These are phyloP conservation scores for Protodeltote pygarga DNA, from an alignment of 2,888 invertebrate species.

Conservation along the genomic window DNA sequence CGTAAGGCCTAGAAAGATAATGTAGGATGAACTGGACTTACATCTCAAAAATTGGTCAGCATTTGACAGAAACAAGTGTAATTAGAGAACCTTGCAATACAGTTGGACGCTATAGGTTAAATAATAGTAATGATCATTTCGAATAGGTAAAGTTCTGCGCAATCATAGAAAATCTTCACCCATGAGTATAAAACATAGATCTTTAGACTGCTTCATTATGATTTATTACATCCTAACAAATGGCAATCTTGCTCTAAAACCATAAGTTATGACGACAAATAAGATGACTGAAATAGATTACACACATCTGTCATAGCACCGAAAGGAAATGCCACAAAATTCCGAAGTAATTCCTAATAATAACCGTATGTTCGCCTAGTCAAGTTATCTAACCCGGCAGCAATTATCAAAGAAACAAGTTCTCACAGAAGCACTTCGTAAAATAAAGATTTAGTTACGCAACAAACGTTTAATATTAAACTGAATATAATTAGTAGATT, in stretches of 20 bases:
- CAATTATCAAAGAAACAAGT: slow-evolving; percentile 49
- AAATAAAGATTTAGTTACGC: slow-evolving; percentile 19
- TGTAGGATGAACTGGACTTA: no score
- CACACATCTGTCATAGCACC: slow-evolving; percentile 24
- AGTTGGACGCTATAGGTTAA: no score
- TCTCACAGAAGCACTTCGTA: slow-evolving; percentile 48
- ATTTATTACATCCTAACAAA: slow-evolving; percentile 18
- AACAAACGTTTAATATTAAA: slow-evolving; percentile 7
- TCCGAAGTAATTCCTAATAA: slow-evolving; percentile 16
- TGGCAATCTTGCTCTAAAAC: slow-evolving; percentile 17
- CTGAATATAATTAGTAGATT: slow-evolving; percentile 25
- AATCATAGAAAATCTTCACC: no score
- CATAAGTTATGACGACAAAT: slow-evolving; percentile 26
- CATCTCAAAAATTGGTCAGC: no score
- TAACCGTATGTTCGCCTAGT: slow-evolving; percentile 11
- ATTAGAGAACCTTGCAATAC: no score
- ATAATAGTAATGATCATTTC: no score
- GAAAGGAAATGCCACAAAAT: slow-evolving; percentile 28
- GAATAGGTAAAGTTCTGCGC: no score
- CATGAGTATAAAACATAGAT: no score
- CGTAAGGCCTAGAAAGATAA: no score
- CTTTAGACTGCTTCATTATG: no score
- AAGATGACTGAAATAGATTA: slow-evolving; percentile 28
- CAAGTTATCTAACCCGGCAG: slow-evolving; percentile 38
- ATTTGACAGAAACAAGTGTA: no score